These are phyloP conservation scores for Palloptera scutellata DNA, from an alignment of 2,888 invertebrate genomes.

Conservation along the genomic window DNA sequence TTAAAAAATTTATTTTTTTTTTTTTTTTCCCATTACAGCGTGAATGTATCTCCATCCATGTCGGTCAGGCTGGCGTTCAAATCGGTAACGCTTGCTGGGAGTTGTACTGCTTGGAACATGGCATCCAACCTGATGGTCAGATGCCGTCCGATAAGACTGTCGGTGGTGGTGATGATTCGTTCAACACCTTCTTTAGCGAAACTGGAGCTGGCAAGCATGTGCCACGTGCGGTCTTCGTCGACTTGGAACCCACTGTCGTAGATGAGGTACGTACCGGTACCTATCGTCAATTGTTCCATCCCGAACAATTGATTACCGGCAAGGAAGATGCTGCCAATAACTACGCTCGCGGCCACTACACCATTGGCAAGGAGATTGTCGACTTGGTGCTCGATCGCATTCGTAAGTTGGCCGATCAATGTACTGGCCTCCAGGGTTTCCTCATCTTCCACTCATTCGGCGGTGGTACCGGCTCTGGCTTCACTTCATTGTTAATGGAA, in stretches of 20 bases:
- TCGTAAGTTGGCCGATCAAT: slow-evolving; percentile 84
- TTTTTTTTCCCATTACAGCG: slow-evolving; percentile 66
- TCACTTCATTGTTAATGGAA: slow-evolving; percentile 92
- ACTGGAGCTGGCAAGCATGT: slow-evolving; percentile 82
- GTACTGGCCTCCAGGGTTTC: slow-evolving; percentile 87
- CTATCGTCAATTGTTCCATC: slow-evolving; percentile 86
- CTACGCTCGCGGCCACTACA: slow-evolving; percentile 94
- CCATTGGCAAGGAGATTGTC: slow-evolving; percentile 89
- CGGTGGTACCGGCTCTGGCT: slow-evolving; percentile 90
- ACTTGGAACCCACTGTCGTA: slow-evolving; percentile 92
- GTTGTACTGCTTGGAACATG: slow-evolving; percentile 83
- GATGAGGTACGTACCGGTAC: slow-evolving; percentile 85
- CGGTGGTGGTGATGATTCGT: slow-evolving; percentile 78
- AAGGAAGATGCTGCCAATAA: slow-evolving; percentile 95
- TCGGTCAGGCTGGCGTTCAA: slow-evolving; percentile 87
- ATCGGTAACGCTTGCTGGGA: slow-evolving; percentile 91
- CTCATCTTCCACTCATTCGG: slow-evolving; percentile 93
- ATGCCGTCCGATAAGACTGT: slow-evolving; percentile 85
- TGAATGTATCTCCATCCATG: slow-evolving; percentile 87
- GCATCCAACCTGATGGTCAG: slow-evolving; percentile 83
- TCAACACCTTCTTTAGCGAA: slow-evolving; percentile 81
- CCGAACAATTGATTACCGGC: slow-evolving; percentile 90
- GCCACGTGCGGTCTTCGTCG: slow-evolving; percentile 88
- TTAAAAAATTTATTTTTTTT: too few relatives aligned
- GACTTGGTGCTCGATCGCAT: slow-evolving; percentile 83